phyloP scores from a whole-genome alignment of 2,888 invertebrate genomes.

The Athrips mouffetella region DNA sequence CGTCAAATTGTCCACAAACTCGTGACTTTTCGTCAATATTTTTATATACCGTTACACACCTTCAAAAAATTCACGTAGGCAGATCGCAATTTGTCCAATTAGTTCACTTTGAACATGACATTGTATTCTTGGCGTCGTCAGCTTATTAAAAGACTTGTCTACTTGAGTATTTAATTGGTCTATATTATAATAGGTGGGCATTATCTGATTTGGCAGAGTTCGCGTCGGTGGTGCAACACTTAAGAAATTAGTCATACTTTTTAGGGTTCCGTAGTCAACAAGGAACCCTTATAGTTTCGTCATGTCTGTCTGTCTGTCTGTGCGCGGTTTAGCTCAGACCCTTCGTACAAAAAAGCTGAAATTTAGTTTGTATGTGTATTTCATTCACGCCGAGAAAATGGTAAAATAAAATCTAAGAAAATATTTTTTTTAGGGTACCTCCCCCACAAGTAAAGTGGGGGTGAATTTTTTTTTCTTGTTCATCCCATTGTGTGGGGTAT shows the following conservation, averaged over 20 bases:
- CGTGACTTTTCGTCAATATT: slow-evolving; percentile 3
- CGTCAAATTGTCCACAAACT: slow-evolving; percentile 4
- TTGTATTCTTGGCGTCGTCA: slow-evolving; percentile 22
- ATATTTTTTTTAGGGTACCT: no score
- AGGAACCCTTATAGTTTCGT: neutral
- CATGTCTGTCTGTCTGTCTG: no score
- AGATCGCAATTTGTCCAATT: slow-evolving; percentile 16
- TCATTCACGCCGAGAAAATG: no score
- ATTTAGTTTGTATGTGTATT: no score
- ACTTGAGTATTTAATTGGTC: slow-evolving; percentile 20
- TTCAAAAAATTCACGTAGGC: slow-evolving; percentile 11
- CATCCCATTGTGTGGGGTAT: no score
- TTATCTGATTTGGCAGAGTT: slow-evolving; percentile 27
- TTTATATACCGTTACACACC: neutral
- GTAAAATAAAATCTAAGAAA: no score
- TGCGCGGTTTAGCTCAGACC: no score
- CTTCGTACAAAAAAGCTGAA: no score
- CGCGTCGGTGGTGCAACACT: slow-evolving; percentile 1
- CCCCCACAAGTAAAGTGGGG: no score
- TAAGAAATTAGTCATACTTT: slow-evolving; percentile 8
- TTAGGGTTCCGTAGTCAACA: neutral
- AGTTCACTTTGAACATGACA: slow-evolving; percentile 14
- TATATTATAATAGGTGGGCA: slow-evolving; percentile 24
- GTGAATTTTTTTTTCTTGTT: no score
- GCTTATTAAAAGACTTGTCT: slow-evolving; percentile 21